Conservation (phyloP, 1,140 invertebrate genomes). For the Hypsibius dujardini region DNA sequence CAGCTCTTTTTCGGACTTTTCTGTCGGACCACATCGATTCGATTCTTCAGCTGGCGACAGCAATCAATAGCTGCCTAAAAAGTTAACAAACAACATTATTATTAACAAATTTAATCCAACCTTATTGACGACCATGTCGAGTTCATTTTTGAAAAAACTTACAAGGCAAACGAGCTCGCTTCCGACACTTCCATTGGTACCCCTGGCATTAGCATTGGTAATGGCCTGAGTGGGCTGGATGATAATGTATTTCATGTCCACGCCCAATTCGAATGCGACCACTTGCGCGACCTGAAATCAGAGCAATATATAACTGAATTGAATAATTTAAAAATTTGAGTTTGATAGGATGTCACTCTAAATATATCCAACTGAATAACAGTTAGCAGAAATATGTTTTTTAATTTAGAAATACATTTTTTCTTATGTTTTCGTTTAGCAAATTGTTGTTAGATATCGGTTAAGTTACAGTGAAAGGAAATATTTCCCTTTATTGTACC, state of each 20-base stretch:
- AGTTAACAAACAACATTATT: no score
- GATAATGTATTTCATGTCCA: conserved; percentile 48
- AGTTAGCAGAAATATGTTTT: no score
- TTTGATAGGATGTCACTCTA: no score
- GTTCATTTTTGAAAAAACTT: conserved; percentile 26
- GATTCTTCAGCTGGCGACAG: conserved; percentile 44
- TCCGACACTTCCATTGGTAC: conserved; percentile 50
- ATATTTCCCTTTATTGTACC: no score
- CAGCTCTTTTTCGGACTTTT: conserved; percentile 44
- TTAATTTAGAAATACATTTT: no score
- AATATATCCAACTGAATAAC: no score
- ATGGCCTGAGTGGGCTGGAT: conserved; percentile 48
- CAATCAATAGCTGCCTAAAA: conserved; percentile 44
- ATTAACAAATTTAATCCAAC: no score
- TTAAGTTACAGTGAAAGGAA: neutral
- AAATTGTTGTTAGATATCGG: no score
- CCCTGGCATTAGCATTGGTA: conserved; percentile 33
- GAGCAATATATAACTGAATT: no score
- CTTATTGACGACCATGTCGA: no score
- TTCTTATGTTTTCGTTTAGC: no score
- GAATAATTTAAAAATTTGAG: no score
- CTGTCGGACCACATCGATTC: conserved; percentile 44
- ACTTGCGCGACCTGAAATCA: conserved; percentile 59
- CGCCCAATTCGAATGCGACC: conserved; percentile 50
- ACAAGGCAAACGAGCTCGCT: conserved; percentile 50